A percentile compares a stretch with the other conserved stretches of the same genome.
These are phyloP conservation scores for Orussus abietinus DNA, from an alignment of 1,140 invertebrate species.

Conservation along the genomic window DNA sequence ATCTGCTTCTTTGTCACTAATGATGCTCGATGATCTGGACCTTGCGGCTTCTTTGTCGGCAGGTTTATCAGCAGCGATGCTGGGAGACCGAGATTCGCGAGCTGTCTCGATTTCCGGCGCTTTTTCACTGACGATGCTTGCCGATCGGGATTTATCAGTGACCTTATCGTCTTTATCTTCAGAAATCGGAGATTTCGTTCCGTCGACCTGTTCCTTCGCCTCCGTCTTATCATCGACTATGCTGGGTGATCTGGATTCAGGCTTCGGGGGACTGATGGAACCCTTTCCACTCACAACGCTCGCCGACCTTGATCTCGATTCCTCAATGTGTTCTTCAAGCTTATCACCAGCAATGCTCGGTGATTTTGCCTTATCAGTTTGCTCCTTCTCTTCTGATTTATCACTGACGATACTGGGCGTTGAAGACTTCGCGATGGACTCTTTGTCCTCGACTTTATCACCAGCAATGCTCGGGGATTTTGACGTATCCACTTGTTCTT, in stretches of 20 bases:
- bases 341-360: slow-evolving; percentile 15
- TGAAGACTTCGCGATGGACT: too few relatives aligned
- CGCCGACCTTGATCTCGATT: slow-evolving; percentile 15
- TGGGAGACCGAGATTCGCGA: slow-evolving; percentile 8
- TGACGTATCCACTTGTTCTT: slow-evolving; percentile 1
- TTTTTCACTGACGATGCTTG: slow-evolving; percentile 14
- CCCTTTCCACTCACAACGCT: slow-evolving; percentile 6
- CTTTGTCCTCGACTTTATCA: not conserved
- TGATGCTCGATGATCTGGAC: not conserved
- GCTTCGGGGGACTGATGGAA: slow-evolving; percentile 8
- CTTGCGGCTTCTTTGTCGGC: too few relatives aligned
- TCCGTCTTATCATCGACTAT: slow-evolving; percentile 5
- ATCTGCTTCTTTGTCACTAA: slow-evolving; percentile 3
- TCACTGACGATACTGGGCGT: too few relatives aligned
- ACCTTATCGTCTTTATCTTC: slow-evolving; percentile 6
- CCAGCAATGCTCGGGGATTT: slow-evolving; percentile 17
- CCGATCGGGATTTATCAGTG: slow-evolving; percentile 8
- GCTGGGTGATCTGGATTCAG: slow-evolving; percentile 12
- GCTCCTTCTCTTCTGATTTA: too few relatives aligned
- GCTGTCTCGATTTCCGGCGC: not conserved
- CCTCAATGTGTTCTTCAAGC: slow-evolving; percentile 6
- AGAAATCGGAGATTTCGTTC: slow-evolving; percentile 9
- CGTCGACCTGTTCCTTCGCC: not conserved
- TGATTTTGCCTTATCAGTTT: slow-evolving; percentile 23
- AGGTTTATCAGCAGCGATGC: not conserved